These are phyloP conservation scores for Xenopus borealis DNA, from an alignment of 2,113 vertebrate genomes.

Conservation along the genomic window DNA sequence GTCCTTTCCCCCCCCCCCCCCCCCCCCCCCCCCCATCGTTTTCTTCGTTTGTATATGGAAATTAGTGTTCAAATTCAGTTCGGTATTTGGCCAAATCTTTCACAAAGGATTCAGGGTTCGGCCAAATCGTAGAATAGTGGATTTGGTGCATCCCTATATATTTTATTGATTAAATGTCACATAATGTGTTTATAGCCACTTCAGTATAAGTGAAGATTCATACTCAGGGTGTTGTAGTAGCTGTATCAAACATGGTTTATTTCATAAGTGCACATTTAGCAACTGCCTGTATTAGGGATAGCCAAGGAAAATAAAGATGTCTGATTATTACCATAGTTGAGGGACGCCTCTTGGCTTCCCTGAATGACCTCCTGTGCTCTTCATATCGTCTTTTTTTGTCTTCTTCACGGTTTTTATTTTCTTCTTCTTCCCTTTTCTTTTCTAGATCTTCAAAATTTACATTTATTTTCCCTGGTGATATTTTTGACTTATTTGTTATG, in stretches of 20 bases:
- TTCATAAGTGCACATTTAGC: slow-evolving; percentile 17
- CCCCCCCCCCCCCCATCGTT: too few relatives aligned
- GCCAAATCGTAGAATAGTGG: too few relatives aligned
- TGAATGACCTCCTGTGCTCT: slow-evolving; percentile 74
- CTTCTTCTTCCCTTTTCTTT: slow-evolving; percentile 71
- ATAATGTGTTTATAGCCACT: too few relatives aligned
- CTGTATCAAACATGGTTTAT: slow-evolving; percentile 13
- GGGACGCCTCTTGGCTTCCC: slow-evolving; percentile 79
- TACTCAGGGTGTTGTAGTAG: not conserved
- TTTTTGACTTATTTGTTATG: slow-evolving; percentile 76
- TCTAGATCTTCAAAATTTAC: slow-evolving; percentile 81
- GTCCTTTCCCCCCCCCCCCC: too few relatives aligned
- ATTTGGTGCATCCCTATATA: too few relatives aligned
- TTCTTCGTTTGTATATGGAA: too few relatives aligned
- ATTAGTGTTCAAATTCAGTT: too few relatives aligned
- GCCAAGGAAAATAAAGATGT: not conserved
- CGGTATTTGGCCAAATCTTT: too few relatives aligned
- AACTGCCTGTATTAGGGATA: not conserved
- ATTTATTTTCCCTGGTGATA: slow-evolving; percentile 78
- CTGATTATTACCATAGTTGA: slow-evolving; percentile 59
- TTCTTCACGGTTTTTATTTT: slow-evolving; percentile 68
- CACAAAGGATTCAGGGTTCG: too few relatives aligned
- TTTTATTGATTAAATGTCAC: too few relatives aligned
- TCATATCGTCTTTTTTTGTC: slow-evolving; percentile 73
- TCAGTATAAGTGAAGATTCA: too few relatives aligned